Evolutionary conservation across 2,113 vertebrate species (phyloP).

Genomic region (Lepisosteus osseus): DNA sequence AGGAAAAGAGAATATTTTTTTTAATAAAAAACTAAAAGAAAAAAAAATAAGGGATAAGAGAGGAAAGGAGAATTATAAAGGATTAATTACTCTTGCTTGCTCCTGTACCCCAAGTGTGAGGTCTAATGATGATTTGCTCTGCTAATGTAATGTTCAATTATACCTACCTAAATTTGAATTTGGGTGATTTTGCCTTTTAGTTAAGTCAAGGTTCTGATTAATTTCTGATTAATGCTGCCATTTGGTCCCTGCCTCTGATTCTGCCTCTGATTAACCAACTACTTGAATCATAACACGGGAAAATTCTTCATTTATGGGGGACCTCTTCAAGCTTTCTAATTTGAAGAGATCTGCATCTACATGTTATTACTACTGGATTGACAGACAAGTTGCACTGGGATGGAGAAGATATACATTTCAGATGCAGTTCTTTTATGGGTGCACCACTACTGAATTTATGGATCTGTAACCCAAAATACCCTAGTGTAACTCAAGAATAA

Average conservation of each 20-base stretch:
- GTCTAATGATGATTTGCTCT: slow-evolving; percentile 46
- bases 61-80: slow-evolving; percentile 22
- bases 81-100: slow-evolving; percentile 44
- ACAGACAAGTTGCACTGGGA: slow-evolving; percentile 42
- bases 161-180: slow-evolving; percentile 32
- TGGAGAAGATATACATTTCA: slow-evolving; percentile 17
- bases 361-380: slow-evolving; percentile 46
- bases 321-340: slow-evolving; percentile 57
- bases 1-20: slow-evolving; percentile 19
- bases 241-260: slow-evolving; percentile 47
- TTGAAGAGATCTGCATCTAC: slow-evolving; percentile 43
- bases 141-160: slow-evolving; percentile 42
- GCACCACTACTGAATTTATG: background rate
- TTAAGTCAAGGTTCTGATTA: slow-evolving; percentile 53
- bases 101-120: slow-evolving; percentile 37
- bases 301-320: slow-evolving; percentile 37
- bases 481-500: too few relatives aligned
- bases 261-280: slow-evolving; percentile 18
- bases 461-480: too few relatives aligned
- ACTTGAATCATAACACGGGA: background rate
- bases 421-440: slow-evolving; percentile 26
- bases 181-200: slow-evolving; percentile 25
- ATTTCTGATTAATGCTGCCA: slow-evolving; percentile 54
- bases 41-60: slow-evolving; percentile 38
- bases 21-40: slow-evolving; percentile 45